These are phyloP conservation scores for Channa maculata DNA, from an alignment of 2,113 vertebrate species.

Conservation along the genomic window DNA sequence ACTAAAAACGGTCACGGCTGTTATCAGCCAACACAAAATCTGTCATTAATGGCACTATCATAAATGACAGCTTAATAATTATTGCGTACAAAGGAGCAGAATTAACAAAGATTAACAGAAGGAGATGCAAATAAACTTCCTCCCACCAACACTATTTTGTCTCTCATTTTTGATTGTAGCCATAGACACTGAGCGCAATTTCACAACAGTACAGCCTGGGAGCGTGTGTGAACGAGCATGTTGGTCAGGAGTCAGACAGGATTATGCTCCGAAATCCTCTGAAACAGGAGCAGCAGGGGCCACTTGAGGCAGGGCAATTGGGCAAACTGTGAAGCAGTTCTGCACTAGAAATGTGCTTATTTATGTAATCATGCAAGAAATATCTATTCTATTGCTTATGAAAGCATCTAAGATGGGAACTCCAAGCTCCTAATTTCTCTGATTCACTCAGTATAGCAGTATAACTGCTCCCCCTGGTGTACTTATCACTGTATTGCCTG, in stretches of 20 bases:
- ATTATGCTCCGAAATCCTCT: slow-evolving; percentile 71
- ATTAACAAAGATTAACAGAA: slow-evolving; percentile 26
- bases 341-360: slow-evolving; percentile 70
- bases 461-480: slow-evolving; percentile 88
- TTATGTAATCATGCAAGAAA: slow-evolving; percentile 80
- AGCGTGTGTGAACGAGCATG: slow-evolving; percentile 39
- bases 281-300: slow-evolving; percentile 69
- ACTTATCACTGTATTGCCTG: slow-evolving; percentile 69
- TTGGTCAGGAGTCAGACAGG: slow-evolving; percentile 65
- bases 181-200: slow-evolving; percentile 22
- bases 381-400: slow-evolving; percentile 69
- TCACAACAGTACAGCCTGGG: slow-evolving; percentile 30
- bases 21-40: slow-evolving; percentile 39
- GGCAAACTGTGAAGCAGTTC: slow-evolving; percentile 59
- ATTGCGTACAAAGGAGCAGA: slow-evolving; percentile 36
- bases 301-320: slow-evolving; percentile 66
- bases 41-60: slow-evolving; percentile 9
- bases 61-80: slow-evolving; percentile 31
- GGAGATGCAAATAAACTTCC: slow-evolving; percentile 25
- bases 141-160: slow-evolving; percentile 3
- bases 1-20: slow-evolving; percentile 7
- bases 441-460: slow-evolving; percentile 77
- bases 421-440: slow-evolving; percentile 45
- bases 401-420: slow-evolving; percentile 69
- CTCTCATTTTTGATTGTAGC: slow-evolving; percentile 28